Evolutionary conservation across 2,888 invertebrate species (phyloP).

Genomic region (Amblyjoppa fuscipennis): DNA sequence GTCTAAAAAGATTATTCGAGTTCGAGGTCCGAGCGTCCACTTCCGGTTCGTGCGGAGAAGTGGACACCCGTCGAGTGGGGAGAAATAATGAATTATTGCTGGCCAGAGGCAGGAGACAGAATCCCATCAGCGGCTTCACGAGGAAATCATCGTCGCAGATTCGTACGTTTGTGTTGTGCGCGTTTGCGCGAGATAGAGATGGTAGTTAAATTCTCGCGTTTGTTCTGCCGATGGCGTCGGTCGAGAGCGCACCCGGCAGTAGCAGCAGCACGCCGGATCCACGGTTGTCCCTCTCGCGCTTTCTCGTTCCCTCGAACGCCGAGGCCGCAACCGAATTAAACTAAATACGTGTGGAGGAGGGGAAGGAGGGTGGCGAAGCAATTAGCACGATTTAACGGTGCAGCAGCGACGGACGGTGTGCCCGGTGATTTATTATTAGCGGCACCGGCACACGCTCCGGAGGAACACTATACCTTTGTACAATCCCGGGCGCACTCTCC

Average conservation of each 20-base stretch:
- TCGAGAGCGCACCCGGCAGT: conserved; percentile 27
- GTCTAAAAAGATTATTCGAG: neutral
- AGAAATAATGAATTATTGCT: conserved; percentile 51
- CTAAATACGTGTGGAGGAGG: conserved; percentile 75
- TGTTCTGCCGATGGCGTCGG: conserved; percentile 40
- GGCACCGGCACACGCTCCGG: conserved; percentile 47
- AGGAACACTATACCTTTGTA: conserved; percentile 10
- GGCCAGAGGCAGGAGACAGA: neutral
- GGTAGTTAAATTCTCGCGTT: conserved; percentile 40
- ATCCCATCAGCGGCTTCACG: conserved; percentile 22
- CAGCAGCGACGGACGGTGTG: conserved; percentile 58
- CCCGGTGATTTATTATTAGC: conserved; percentile 69
- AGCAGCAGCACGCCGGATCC: conserved; percentile 28
- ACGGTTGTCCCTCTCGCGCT: conserved; percentile 30
- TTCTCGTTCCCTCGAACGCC: conserved; percentile 69
- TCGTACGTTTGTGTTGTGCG: neutral
- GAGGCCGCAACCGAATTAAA: conserved; percentile 78
- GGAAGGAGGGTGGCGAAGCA: conserved; percentile 73
- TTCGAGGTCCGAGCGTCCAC: neutral
- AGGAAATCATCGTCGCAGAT: conserved; percentile 31
- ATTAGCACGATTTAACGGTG: conserved; percentile 81
- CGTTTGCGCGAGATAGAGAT: neutral
- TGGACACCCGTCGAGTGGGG: neutral
- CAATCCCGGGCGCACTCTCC: conserved; percentile 4
- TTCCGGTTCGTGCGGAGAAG: neutral